These are phyloP conservation scores for Drosophila macrospina DNA, from an alignment of 2,888 invertebrate genomes.

Conservation along the genomic window DNA sequence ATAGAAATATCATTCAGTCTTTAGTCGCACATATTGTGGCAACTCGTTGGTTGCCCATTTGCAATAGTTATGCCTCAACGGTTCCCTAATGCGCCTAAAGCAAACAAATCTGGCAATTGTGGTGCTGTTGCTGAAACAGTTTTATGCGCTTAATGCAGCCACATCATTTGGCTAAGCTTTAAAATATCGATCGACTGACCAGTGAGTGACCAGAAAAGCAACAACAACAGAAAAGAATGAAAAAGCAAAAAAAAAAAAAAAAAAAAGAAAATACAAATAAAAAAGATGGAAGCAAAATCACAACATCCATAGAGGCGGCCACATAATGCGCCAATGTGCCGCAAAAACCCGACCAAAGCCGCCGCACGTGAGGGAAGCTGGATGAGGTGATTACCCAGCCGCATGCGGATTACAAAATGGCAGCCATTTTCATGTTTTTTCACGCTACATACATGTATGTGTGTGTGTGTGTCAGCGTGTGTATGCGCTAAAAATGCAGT, in stretches of 20 bases:
- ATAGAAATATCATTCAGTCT: too few species aligned
- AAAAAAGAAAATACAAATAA: constrained; percentile 2
- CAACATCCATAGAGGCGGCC: constrained; percentile 48
- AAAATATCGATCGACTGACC: constrained; percentile 74
- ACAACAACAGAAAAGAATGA: constrained; percentile 6
- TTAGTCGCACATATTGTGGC: constrained; percentile 41
- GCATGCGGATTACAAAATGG: constrained; percentile 80
- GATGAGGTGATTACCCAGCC: constrained; percentile 75
- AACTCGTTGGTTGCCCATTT: constrained; percentile 30
- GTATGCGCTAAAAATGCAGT: constrained; percentile 70
- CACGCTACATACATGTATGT: constrained; percentile 8
- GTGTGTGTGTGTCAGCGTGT: constrained; percentile 19
- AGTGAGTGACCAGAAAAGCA: constrained; percentile 12
- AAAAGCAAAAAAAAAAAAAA: constrained; percentile 12
- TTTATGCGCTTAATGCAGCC: constrained; percentile 40
- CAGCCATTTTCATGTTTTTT: constrained; percentile 71
- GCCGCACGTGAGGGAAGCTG: constrained; percentile 66
- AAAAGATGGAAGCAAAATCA: constrained; percentile 44
- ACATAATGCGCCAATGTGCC: constrained; percentile 69
- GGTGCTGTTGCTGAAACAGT: constrained; percentile 36
- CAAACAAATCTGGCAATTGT: constrained; percentile 45
- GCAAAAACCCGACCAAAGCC: constrained; percentile 71
- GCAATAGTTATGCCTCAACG: neutral
- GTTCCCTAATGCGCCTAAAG: constrained; percentile 35
- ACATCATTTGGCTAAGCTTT: constrained; percentile 72